A percentile compares a stretch with the other conserved stretches of the same genome.
These are phyloP conservation scores for Drosophila koepferae DNA, from an alignment of 2,888 invertebrate species.

Conservation along the genomic window DNA sequence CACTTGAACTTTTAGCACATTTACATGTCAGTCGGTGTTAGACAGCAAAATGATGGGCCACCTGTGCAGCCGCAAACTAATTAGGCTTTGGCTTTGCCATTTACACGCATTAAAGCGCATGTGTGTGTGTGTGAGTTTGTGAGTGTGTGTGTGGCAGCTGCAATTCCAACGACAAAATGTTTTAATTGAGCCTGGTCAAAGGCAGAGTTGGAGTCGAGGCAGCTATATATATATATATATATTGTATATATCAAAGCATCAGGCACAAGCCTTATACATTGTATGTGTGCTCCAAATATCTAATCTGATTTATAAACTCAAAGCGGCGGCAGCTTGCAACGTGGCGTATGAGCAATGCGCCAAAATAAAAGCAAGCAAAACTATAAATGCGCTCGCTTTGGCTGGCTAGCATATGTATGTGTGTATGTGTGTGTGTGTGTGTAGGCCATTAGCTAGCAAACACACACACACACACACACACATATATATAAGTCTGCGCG, in stretches of 20 bases:
- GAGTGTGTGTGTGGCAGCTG: conserved; percentile 22
- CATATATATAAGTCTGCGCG: conserved; percentile 13
- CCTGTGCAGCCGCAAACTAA: conserved; percentile 71
- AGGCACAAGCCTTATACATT: conserved; percentile 24
- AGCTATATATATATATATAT: not conserved
- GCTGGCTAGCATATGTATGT: conserved; percentile 51
- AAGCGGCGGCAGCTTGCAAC: conserved; percentile 38
- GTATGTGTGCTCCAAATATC: conserved; percentile 50
- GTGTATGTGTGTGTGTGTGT: conserved; percentile 26
- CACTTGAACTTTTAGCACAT: conserved; percentile 81
- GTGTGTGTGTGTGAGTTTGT: not conserved
- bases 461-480: conserved; percentile 7
- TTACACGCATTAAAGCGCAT: too few relatives aligned
- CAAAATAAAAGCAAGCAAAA: conserved; percentile 28
- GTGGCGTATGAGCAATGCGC: conserved; percentile 62
- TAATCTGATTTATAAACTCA: conserved; percentile 73
- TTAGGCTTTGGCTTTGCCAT: conserved; percentile 45
- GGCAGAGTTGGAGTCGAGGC: conserved; percentile 16
- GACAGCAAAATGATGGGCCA: conserved; percentile 65
- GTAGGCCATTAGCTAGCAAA: conserved; percentile 10
- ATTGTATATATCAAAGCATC: conserved; percentile 55
- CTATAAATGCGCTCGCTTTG: conserved; percentile 46
- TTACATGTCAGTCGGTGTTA: conserved; percentile 81
- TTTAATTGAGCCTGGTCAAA: conserved; percentile 70
- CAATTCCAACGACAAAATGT: conserved; percentile 65